phyloP scores from a whole-genome alignment of 2,888 invertebrate species.

The Synergus itoensis region DNA sequence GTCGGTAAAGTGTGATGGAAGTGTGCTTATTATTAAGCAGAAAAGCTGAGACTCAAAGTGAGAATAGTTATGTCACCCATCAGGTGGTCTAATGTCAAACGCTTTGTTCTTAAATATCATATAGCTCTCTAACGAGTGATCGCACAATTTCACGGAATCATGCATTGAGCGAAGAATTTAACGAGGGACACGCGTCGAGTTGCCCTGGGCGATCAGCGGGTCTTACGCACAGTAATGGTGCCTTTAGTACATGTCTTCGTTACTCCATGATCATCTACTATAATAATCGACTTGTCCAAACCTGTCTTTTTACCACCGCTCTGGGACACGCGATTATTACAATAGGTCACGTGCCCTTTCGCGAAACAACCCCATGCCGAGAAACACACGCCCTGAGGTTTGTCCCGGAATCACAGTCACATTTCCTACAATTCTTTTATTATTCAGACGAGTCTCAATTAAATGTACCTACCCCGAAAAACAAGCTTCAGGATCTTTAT shows the following conservation, averaged over 20 bases:
- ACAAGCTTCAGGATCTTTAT: conserved; percentile 8
- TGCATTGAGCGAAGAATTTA: conserved; percentile 72
- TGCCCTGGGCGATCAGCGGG: conserved; percentile 44
- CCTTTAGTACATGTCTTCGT: conserved; percentile 49
- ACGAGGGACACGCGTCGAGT: conserved; percentile 73
- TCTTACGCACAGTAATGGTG: conserved; percentile 49
- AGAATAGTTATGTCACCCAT: conserved; percentile 17
- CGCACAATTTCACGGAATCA: conserved; percentile 73
- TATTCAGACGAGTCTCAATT: conserved; percentile 62
- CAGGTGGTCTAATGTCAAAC: conserved; percentile 13
- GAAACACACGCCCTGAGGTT: conserved; percentile 70
- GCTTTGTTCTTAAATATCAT: conserved; percentile 41
- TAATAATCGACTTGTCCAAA: conserved; percentile 44
- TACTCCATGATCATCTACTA: conserved; percentile 52
- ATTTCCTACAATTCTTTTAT: conserved; percentile 64
- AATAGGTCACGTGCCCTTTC: conserved; percentile 72
- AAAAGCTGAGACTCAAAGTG: neutral
- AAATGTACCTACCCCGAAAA: conserved; percentile 41
- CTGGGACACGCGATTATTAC: conserved; percentile 62
- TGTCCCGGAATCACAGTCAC: conserved; percentile 63
- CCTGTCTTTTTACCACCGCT: conserved; percentile 59
- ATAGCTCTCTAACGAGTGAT: conserved; percentile 66
- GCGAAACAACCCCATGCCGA: conserved; percentile 68
- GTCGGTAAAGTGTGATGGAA: neutral
- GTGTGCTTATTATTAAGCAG: neutral